phyloP scores from a whole-genome alignment of 2,797 vertebrate species.

The Coracias cyanogaster region DNA sequence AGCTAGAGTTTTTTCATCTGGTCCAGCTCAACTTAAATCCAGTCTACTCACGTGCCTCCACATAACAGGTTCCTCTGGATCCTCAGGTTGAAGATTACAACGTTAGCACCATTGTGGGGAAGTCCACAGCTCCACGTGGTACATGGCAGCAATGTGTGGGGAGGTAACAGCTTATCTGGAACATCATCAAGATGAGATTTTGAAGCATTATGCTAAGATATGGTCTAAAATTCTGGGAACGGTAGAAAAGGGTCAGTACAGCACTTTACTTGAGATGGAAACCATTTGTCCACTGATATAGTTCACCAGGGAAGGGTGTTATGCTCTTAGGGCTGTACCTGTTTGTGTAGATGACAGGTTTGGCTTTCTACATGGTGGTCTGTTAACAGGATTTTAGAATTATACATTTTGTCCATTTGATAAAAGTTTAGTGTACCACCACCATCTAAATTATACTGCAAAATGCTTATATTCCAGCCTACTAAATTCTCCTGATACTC shows the following conservation, averaged over 20 bases:
- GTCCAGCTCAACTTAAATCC: background rate
- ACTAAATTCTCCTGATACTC: background rate
- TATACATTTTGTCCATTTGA: background rate
- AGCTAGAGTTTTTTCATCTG: background rate
- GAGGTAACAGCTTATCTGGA: background rate
- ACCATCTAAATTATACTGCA: background rate
- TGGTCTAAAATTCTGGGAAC: background rate
- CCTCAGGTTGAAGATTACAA: background rate
- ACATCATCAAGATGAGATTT: background rate
- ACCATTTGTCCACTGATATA: background rate
- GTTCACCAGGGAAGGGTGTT: background rate
- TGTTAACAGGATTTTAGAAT: background rate
- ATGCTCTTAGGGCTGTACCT: background rate
- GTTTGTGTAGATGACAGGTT: background rate
- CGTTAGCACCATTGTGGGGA: background rate
- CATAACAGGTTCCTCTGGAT: background rate
- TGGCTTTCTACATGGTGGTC: background rate
- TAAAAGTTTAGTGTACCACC: background rate
- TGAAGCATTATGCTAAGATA: background rate
- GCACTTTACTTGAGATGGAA: background rate
- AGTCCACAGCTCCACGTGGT: fast-evolving
- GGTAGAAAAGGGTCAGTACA: background rate
- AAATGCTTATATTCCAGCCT: background rate
- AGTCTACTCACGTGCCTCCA: background rate
- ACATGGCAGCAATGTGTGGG: background rate